Evolutionary conservation across 2,113 vertebrate genomes (phyloP).

Genomic region (Strix aluco): DNA sequence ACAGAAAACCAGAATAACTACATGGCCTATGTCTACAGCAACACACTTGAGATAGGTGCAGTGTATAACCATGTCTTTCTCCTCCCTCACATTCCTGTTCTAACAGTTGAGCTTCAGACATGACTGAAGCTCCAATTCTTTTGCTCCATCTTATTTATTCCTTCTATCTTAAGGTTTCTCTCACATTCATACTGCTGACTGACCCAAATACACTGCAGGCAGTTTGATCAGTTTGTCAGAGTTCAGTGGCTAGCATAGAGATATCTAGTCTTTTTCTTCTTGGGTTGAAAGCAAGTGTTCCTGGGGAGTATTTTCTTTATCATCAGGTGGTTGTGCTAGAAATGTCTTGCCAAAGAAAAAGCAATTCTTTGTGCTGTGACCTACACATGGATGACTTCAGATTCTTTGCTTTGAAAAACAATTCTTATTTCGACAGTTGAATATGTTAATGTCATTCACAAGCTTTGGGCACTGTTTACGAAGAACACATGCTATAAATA

Average conservation of each 20-base stretch:
- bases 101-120: neutral
- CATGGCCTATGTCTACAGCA: neutral
- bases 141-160: neutral
- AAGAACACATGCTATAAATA: neutral
- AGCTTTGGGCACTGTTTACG: neutral
- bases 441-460: neutral
- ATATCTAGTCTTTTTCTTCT: neutral
- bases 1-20: neutral
- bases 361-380: neutral
- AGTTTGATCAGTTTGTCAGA: neutral
- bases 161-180: neutral
- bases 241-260: neutral
- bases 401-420: neutral
- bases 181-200: neutral
- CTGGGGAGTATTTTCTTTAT: neutral
- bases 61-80: neutral
- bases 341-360: neutral
- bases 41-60: neutral
- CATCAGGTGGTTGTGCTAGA: neutral
- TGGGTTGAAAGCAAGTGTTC: neutral
- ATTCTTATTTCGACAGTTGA: neutral
- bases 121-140: neutral
- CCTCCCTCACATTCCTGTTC: neutral
- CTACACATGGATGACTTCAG: rapidly evolving
- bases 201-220: neutral